Evolutionary conservation across 2,113 vertebrate species (phyloP).

Genomic region (Telmatochromis bifrenatus): DNA sequence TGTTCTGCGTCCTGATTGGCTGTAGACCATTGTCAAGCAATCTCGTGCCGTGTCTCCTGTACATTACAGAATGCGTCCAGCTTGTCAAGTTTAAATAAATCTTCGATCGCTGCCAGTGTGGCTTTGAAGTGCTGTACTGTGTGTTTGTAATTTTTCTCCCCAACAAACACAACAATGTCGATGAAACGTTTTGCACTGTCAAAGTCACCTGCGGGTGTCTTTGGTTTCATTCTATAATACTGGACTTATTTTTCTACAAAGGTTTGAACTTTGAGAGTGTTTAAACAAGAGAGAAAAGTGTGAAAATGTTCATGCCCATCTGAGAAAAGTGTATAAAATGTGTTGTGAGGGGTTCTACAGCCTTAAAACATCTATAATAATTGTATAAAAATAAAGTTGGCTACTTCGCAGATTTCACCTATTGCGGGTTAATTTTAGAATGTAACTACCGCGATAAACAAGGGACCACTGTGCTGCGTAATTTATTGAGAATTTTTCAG

Average conservation of each 20-base stretch:
- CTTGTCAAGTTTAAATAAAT: not conserved
- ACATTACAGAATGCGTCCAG: not conserved
- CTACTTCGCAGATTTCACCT: not conserved
- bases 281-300: not conserved
- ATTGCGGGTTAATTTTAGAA: not conserved
- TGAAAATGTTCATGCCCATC: not conserved
- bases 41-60: not conserved
- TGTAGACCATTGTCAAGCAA: not conserved
- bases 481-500: not conserved
- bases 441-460: fast-evolving
- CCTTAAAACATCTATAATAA: not conserved
- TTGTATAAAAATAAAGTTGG: not conserved
- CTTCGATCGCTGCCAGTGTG: not conserved
- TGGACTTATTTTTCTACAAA: not conserved
- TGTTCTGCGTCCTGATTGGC: no score
- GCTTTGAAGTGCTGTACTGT: not conserved
- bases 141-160: not conserved
- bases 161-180: not conserved
- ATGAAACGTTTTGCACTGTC: not conserved
- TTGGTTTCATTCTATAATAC: not conserved
- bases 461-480: not conserved
- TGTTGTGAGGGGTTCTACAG: not conserved
- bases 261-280: not conserved
- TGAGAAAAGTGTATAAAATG: not conserved
- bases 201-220: not conserved